These are phyloP conservation scores for Ametastegia equiseti DNA, from an alignment of 2,888 invertebrate species.

Conservation along the genomic window DNA sequence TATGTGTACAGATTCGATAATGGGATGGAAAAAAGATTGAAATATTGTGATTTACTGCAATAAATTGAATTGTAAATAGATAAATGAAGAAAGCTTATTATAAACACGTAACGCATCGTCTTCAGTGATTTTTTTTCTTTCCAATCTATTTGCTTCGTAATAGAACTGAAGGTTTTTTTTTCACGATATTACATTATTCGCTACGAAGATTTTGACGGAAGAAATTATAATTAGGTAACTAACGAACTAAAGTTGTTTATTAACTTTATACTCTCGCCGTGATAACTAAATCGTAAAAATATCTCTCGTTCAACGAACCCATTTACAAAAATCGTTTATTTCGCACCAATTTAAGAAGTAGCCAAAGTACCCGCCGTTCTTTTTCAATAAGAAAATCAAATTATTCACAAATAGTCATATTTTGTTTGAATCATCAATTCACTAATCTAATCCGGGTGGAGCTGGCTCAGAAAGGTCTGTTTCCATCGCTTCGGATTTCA, in stretches of 20 bases:
- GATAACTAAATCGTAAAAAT: neutral
- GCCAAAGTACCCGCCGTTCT: neutral
- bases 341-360: neutral
- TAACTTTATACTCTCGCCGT: neutral
- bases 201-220: too few species aligned
- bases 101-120: neutral
- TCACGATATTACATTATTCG: neutral
- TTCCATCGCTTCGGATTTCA: constrained; percentile 65
- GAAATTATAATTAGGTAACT: neutral
- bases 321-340: constrained; percentile 7
- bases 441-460: constrained; percentile 75
- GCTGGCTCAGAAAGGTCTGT: constrained; percentile 73
- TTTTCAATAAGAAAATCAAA: neutral
- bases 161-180: neutral
- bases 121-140: constrained; percentile 11
- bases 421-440: neutral
- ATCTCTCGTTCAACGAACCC: neutral
- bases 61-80: neutral
- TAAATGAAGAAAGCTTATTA: neutral
- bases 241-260: neutral
- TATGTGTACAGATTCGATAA: neutral
- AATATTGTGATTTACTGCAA: neutral
- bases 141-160: constrained; percentile 8
- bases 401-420: neutral
- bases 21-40: neutral